A percentile compares a stretch with the other conserved stretches of the same genome.
These are phyloP conservation scores for Pristionchus japonicus DNA, from an alignment of 2,888 invertebrate genomes.

Conservation along the genomic window DNA sequence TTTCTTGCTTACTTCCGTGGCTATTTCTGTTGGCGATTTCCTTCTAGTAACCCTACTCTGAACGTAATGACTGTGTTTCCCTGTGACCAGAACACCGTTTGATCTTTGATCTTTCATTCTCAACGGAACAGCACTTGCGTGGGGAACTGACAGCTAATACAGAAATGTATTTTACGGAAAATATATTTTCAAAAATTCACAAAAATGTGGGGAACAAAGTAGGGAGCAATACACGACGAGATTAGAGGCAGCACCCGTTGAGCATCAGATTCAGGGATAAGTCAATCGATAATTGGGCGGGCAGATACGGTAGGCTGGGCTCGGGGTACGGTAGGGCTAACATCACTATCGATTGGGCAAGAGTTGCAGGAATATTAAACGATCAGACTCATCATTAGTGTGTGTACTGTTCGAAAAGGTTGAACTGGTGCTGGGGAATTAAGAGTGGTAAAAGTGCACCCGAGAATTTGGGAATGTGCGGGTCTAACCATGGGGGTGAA, in stretches of 20 bases:
- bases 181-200: not conserved
- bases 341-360: not conserved
- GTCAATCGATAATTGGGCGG: not conserved
- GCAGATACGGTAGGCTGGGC: conserved; percentile 10
- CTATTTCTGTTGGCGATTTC: not conserved
- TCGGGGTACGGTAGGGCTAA: not conserved
- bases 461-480: not conserved
- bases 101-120: conserved; percentile 32
- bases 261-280: not conserved
- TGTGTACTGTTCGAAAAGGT: not conserved
- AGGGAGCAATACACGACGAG: conserved; percentile 21
- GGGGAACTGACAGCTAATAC: not conserved
- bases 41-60: not conserved
- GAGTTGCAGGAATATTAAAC: not conserved
- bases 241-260: not conserved
- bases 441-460: not conserved
- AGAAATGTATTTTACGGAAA: not conserved
- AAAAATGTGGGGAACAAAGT: not conserved
- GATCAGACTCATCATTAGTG: not conserved
- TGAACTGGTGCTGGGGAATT: not conserved
- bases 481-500: not conserved
- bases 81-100: not conserved
- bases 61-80: not conserved
- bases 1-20: not conserved
- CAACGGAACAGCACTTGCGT: not conserved